These are phyloP conservation scores for Centruroides sculpturatus DNA, from an alignment of 1,140 invertebrate genomes.

Conservation along the genomic window DNA sequence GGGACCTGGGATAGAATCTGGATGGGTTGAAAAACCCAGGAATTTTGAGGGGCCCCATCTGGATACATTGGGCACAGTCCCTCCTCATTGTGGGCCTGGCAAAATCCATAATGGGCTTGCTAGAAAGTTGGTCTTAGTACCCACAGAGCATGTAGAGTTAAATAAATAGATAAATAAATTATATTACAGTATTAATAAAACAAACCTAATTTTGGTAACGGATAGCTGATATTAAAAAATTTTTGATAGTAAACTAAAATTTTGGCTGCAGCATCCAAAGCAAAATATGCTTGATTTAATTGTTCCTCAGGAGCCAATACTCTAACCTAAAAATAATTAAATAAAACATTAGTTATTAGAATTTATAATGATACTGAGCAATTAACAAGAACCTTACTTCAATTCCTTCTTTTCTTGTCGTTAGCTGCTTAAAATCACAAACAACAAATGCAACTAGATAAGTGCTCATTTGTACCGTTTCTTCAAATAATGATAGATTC, in stretches of 20 bases:
- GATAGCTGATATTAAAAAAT: conserved; percentile 71
- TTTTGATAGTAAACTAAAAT: conserved; percentile 68
- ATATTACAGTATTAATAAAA: neutral
- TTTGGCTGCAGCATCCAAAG: conserved; percentile 53
- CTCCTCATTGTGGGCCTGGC: too few species aligned
- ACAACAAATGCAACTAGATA: conserved; percentile 87
- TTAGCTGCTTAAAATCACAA: conserved; percentile 49
- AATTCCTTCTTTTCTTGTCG: neutral
- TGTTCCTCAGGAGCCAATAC: conserved; percentile 68
- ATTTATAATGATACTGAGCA: too few species aligned
- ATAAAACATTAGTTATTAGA: neutral
- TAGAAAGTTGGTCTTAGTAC: too few species aligned
- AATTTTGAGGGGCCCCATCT: too few species aligned
- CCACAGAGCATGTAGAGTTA: too few species aligned
- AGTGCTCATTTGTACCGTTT: conserved; percentile 89
- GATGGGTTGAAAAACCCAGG: too few species aligned
- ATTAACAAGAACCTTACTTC: neutral
- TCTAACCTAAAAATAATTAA: conserved; percentile 41
- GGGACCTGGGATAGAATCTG: too few species aligned
- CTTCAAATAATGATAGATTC: conserved; percentile 49
- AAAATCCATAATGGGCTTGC: too few species aligned
- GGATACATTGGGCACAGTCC: too few species aligned
- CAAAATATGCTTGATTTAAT: conserved; percentile 58
- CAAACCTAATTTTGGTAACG: conserved; percentile 47
- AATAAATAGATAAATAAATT: too few species aligned